Evolutionary conservation across 2,888 invertebrate genomes (phyloP).

Genomic region (Thymelicus acteon): DNA sequence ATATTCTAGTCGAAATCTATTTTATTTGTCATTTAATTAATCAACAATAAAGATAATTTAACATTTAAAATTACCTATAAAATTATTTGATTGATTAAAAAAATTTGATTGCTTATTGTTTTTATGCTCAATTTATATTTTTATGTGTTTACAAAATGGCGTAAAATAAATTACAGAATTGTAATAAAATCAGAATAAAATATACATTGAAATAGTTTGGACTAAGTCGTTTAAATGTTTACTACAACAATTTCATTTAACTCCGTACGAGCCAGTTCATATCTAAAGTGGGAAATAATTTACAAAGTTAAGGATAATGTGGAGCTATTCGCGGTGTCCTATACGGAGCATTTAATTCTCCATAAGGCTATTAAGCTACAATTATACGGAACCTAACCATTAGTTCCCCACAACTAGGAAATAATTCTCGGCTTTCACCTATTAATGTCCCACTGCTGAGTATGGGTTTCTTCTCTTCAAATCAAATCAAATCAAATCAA

Average conservation of each 20-base stretch:
- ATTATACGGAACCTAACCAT: constrained; percentile 21
- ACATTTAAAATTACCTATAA: too few species aligned
- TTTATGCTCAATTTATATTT: too few species aligned
- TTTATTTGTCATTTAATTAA: too few species aligned
- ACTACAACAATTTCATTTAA: constrained; percentile 2
- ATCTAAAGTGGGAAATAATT: constrained; percentile 36
- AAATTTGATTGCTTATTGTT: too few species aligned
- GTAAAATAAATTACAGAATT: too few species aligned
- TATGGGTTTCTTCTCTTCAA: too few species aligned
- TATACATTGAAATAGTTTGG: not conserved
- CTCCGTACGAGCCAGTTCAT: constrained; percentile 21
- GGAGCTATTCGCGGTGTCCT: constrained; percentile 27
- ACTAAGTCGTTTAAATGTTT: not conserved
- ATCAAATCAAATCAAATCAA: too few species aligned
- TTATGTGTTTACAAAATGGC: too few species aligned
- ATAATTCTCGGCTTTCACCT: not conserved
- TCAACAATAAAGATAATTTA: too few species aligned
- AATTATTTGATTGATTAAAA: too few species aligned
- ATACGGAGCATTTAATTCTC: constrained; percentile 30
- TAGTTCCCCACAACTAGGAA: constrained; percentile 14
- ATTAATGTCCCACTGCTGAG: too few species aligned
- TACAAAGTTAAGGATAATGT: constrained; percentile 34
- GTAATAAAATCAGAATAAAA: not conserved
- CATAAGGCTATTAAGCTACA: constrained; percentile 28
- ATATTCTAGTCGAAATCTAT: too few species aligned